Conservation (phyloP, 2,888 invertebrate genomes). For the Tethea ocularis region DNA sequence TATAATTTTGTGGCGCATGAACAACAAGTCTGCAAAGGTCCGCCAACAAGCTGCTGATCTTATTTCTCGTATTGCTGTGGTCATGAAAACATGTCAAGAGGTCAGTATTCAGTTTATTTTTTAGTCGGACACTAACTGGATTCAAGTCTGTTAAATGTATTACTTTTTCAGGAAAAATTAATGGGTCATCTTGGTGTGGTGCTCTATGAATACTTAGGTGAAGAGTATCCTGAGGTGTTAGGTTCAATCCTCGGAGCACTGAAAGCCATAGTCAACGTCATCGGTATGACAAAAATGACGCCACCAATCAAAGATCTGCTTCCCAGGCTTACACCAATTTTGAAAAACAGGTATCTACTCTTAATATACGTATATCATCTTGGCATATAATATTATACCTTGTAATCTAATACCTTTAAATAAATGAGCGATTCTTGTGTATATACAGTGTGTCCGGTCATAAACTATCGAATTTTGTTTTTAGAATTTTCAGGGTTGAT, state of each 20-base stretch:
- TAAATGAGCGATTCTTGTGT: too few relatives aligned
- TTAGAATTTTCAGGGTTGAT: too few relatives aligned
- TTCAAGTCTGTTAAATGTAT: too few relatives aligned
- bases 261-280: constrained; percentile 99
- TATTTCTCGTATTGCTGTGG: constrained; percentile 98
- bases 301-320: constrained; percentile 99
- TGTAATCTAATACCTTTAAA: too few relatives aligned
- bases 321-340: constrained; percentile 97
- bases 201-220: constrained; percentile 99
- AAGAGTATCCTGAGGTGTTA: constrained; percentile 99
- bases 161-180: constrained; percentile 95
- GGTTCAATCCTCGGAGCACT: constrained; percentile 99
- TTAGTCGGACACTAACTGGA: too few relatives aligned
- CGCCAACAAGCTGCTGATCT: constrained; percentile 99
- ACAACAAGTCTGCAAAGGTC: constrained; percentile 99
- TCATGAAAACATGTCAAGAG: constrained; percentile 99
- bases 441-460: too few relatives aligned
- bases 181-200: constrained; percentile 99
- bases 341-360: constrained; percentile 93
- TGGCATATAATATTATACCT: constrained; percentile 31
- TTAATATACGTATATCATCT: neutral
- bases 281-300: constrained; percentile 99
- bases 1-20: constrained; percentile 99
- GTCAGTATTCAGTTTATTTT: constrained; percentile 67
- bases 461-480: too few relatives aligned